Evolutionary conservation across 2,888 invertebrate species (phyloP), one percentile per base, ranked within the genome.

Genomic region (Spilarctia lutea): DNA sequence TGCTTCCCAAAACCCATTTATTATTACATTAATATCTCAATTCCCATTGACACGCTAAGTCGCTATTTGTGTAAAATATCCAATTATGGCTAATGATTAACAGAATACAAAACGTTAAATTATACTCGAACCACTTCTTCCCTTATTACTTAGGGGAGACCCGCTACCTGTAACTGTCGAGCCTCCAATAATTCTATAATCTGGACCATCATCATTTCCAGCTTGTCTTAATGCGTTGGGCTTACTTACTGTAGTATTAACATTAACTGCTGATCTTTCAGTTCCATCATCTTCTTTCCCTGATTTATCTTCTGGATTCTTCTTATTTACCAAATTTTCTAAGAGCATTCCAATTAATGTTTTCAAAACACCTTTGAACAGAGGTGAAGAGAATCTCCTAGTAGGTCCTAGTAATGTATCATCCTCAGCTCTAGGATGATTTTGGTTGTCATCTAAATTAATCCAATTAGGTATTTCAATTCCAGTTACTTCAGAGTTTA

Each of bases 161-260:
- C 95, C 95, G 78, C 94, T 95, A 10, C 91, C 88, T 0, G 91
- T 93, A 0, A 94, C 95, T 13, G 93, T 86, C 35, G 84, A 86
- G 2, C 95, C 95, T 6, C 95, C 95, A 48, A 95, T 88, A 16
- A 95, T 94, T 77, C 92, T 91, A 75, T 87, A 89, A 52, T 83
- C 88, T n/a, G 87, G 90, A 20, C 45, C 68, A 3, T 82, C 87
- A 4, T 81, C 81, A 27, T 68, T 73, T 71, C 45, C 70, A 8
- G 13, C 30, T 20, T n/a, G 20, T 70, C 30, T 42, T 24, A 30
- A 18, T 35, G 45, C 20, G 48, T 48, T 48, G 4, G 27, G 67
- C 8, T 60, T 56, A 56, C n/a, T 6, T 20, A n/a, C 13, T n/a
- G 42, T 71, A n/a, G 8, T 7, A 20, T 70, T 11, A 39, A 39